phyloP scores from a whole-genome alignment of 2,888 invertebrate species.

The Drosophila colorata region DNA sequence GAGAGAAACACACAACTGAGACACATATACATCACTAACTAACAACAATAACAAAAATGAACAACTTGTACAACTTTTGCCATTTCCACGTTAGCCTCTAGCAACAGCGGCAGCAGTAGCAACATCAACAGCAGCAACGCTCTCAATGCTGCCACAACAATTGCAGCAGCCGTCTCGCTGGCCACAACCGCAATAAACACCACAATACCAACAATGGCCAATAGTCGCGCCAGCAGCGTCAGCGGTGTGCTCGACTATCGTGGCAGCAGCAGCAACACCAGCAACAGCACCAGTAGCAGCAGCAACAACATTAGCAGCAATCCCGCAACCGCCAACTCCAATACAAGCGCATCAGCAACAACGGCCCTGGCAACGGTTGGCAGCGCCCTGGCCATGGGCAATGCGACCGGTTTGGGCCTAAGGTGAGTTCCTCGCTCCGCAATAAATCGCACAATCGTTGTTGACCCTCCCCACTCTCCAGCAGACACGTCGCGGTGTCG shows the following conservation, averaged over 20 bases:
- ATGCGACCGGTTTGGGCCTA: constrained; percentile 51
- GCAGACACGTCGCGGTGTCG: constrained; percentile 57
- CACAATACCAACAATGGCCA: constrained; percentile 66
- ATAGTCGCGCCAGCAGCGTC: constrained; percentile 55
- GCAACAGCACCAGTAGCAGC: constrained; percentile 29
- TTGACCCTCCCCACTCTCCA: neutral
- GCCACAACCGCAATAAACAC: constrained; percentile 72
- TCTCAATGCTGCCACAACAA: constrained; percentile 66
- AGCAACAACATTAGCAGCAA: constrained; percentile 33
- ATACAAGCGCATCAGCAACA: constrained; percentile 48
- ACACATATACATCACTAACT: constrained; percentile 30
- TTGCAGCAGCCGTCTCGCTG: constrained; percentile 69
- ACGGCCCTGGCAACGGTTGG: constrained; percentile 49
- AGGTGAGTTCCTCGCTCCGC: constrained; percentile 62
- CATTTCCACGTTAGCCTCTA: constrained; percentile 60
- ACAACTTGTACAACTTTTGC: constrained; percentile 53
- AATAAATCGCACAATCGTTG: neutral
- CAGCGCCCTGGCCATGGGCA: constrained; percentile 44
- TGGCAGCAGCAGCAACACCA: constrained; percentile 25
- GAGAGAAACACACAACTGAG: constrained; percentile 9
- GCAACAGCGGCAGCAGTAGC: constrained; percentile 58
- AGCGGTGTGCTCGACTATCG: constrained; percentile 57
- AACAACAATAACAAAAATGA: constrained; percentile 26
- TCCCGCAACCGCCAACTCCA: constrained; percentile 23
- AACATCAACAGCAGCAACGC: constrained; percentile 57